Conservation (phyloP, 2,797 vertebrate species). For the Siniperca scherzeri region DNA sequence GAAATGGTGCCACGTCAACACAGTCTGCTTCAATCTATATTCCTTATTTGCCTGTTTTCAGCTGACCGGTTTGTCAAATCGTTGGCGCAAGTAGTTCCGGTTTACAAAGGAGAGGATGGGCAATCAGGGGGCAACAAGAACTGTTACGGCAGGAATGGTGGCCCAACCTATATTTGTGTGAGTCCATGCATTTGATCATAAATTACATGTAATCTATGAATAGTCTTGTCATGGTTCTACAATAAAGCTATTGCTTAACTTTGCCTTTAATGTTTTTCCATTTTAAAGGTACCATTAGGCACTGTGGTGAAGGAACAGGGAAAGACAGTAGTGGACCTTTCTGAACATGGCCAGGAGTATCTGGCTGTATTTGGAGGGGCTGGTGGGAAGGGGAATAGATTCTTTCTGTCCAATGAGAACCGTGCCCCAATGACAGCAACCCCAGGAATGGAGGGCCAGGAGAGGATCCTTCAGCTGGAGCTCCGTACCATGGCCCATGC, state of each 20-base stretch:
- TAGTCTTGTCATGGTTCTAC: background rate
- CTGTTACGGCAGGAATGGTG: constrained; percentile 90
- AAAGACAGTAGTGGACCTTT: constrained; percentile 87
- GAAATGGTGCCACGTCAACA: background rate
- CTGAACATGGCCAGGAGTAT: constrained; percentile 87
- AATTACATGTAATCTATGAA: background rate
- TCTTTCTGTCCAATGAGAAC: constrained; percentile 95
- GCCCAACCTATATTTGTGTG: constrained; percentile 85
- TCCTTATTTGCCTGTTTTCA: constrained; percentile 68
- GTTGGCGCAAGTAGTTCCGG: constrained; percentile 84
- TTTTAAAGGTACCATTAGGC: constrained; percentile 91
- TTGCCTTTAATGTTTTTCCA: background rate
- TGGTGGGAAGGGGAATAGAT: constrained; percentile 95
- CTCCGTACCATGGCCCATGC: constrained; percentile 95
- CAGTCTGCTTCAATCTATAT: background rate
- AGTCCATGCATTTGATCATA: constrained; percentile 58
- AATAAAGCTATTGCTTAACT: background rate
- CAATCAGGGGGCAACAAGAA: constrained; percentile 90
- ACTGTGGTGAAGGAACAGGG: constrained; percentile 92
- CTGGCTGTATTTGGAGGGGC: constrained; percentile 91
- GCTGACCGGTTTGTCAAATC: constrained; percentile 91
- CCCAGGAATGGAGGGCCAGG: constrained; percentile 89
- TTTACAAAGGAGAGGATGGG: constrained; percentile 88
- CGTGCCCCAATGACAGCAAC: constrained; percentile 89
- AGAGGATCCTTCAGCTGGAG: constrained; percentile 90